Conservation (phyloP, 2,888 invertebrate genomes). For the Rotaria socialis region DNA sequence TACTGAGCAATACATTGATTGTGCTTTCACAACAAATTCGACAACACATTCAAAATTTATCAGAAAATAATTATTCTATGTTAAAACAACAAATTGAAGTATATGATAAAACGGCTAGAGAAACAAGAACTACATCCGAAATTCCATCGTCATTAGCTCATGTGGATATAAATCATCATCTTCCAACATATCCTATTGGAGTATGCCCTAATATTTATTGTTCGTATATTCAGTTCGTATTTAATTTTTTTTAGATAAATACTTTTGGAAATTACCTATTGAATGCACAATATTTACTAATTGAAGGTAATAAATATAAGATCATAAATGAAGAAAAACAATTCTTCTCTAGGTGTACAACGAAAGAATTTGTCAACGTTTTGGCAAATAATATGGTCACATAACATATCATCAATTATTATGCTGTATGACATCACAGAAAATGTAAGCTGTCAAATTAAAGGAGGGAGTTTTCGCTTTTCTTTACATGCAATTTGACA, state of each 20-base stretch:
- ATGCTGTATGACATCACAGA: background rate
- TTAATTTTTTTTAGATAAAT: background rate
- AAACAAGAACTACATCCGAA: background rate
- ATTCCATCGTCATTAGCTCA: background rate
- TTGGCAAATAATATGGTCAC: slow-evolving; percentile 22
- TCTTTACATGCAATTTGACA: no score
- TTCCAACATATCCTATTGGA: background rate
- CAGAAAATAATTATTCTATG: background rate
- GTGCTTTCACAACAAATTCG: background rate
- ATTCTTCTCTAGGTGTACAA: background rate
- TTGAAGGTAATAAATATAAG: background rate
- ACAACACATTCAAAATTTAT: background rate
- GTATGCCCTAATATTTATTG: background rate
- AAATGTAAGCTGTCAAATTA: background rate
- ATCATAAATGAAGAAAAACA: background rate
- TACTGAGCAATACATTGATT: background rate
- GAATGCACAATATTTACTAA: background rate
- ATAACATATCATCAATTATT: background rate
- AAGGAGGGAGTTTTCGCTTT: no score
- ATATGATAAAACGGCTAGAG: background rate
- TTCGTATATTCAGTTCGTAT: background rate
- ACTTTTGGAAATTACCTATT: background rate
- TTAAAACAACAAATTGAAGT: background rate
- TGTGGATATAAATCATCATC: background rate
- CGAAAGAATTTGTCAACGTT: background rate